phyloP scores from a whole-genome alignment of 2,888 invertebrate genomes.

The Drosophila neotestacea region DNA sequence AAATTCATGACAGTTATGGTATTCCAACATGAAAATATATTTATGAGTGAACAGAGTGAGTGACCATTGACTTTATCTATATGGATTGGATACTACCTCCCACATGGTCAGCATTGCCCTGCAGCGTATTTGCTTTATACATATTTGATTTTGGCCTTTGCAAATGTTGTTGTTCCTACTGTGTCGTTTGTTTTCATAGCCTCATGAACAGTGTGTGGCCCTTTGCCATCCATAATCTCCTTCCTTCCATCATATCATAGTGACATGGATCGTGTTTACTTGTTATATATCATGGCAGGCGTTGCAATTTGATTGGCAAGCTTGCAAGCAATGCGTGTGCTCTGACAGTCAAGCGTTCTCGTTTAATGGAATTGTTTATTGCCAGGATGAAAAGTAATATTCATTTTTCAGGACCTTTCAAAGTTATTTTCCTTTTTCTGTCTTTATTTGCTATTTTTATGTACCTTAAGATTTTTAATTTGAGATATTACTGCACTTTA shows the following conservation, averaged over 20 bases:
- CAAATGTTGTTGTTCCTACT: constrained; percentile 19
- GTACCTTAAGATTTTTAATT: constrained; percentile 17
- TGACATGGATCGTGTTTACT: constrained; percentile 48
- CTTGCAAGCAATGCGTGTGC: constrained; percentile 19
- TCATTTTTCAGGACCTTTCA: constrained; percentile 6
- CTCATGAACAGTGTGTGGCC: not conserved
- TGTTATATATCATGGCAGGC: constrained; percentile 37
- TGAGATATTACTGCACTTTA: constrained; percentile 23
- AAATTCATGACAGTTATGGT: constrained; percentile 9
- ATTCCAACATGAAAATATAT: constrained; percentile 20
- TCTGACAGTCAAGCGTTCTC: constrained; percentile 10
- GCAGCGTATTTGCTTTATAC: constrained; percentile 40
- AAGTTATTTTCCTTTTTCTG: constrained; percentile 1
- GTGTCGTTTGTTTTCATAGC: constrained; percentile 26
- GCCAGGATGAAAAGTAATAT: constrained; percentile 7
- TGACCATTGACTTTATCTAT: constrained; percentile 22
- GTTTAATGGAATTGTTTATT: constrained; percentile 33
- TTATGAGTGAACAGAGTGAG: constrained; percentile 33
- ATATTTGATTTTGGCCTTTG: constrained; percentile 36
- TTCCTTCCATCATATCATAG: constrained; percentile 1
- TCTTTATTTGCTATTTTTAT: not conserved
- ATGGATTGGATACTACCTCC: not conserved
- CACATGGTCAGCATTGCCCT: constrained; percentile 9
- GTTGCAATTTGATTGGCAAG: constrained; percentile 42
- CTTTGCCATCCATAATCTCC: not conserved